Evolutionary conservation across 1,140 invertebrate genomes (phyloP).

Genomic region (Hypsibius dujardini): DNA sequence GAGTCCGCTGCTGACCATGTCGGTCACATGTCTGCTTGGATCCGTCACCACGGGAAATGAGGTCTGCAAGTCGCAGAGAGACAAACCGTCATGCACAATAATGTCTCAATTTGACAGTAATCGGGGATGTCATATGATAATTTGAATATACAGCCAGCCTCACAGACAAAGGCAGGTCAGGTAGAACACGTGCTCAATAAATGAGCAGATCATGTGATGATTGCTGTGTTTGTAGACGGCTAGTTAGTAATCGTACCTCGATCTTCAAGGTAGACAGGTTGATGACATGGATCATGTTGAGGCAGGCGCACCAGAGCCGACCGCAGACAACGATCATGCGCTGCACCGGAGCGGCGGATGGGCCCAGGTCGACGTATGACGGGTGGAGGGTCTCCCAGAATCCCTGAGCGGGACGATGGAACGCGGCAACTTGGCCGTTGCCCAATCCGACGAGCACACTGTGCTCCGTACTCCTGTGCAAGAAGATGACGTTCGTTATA

Average conservation of each 20-base stretch:
- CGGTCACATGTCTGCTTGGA: constrained; percentile 50
- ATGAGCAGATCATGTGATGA: background rate
- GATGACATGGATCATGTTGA: constrained; percentile 61
- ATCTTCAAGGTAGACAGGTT: constrained; percentile 50
- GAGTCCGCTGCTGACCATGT: constrained; percentile 58
- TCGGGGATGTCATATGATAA: no score
- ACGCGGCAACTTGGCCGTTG: constrained; percentile 75
- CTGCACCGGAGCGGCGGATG: constrained; percentile 53
- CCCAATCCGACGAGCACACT: constrained; percentile 77
- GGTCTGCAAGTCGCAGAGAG: constrained; percentile 27
- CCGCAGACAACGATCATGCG: constrained; percentile 63
- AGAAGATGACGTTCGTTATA: constrained; percentile 18
- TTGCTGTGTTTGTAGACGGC: background rate
- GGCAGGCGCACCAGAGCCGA: constrained; percentile 72
- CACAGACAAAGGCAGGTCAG: no score
- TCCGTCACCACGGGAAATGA: constrained; percentile 57
- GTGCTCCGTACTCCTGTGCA: constrained; percentile 64
- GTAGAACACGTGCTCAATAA: no score
- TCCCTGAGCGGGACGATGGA: constrained; percentile 46
- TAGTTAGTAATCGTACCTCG: constrained; percentile 36
- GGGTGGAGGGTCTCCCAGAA: constrained; percentile 61
- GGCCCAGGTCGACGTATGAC: constrained; percentile 52
- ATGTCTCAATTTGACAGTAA: no score
- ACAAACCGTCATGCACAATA: no score
- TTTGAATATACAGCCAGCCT: no score